Base-by-base conservation (phyloP, 2,113 vertebrate genomes). In the Anser brachyrhynchus region DNA sequence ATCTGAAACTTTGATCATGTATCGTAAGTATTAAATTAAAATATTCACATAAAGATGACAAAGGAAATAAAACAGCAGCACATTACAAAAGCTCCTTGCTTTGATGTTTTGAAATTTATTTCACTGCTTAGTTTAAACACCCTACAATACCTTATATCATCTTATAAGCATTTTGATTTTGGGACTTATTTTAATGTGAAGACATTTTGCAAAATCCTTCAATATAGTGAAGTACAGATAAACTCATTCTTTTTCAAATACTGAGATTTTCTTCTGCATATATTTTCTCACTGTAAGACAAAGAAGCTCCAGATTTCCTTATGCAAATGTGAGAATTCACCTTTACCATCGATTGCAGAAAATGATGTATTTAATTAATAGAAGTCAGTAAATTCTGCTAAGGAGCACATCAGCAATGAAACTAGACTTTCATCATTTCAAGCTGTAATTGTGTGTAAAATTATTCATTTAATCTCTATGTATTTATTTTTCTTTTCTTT, bases 81-180 rank as follows among this genome's bases (percentile, higher is more conserved):
- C 9, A 64, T 67, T 78, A 84, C 52, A 61, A 82, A 84, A 94
- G 1, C 15, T 82, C 43, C 52, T 80, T 81, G 43, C 65, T 93
- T 94, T 96, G 92, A 89, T 86, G 80, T 80, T 87, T 64, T 52
- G 28, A 59, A 84, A 79, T 92, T 76, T 94, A n/a, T 86, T 94
- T 64, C 80, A n/a, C 31, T 79, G 33, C 65, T 90, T 89, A 81
- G 13, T 52, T 88, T 75, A 90, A 95, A 87, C 22, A 26, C 16
- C 15, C 26, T 93, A 41, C 73, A 92, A 87, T 75, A 87, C 39
- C 33, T 82, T 61, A 55, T 89, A 89, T 72, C 25, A 46, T 90
- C 72, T 86, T 58, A 77, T 59, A 75, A 81, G 12, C 20, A 72
- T 84, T 94, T 93, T 67, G 37, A 73, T 93, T 90, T 86, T 81